Base-by-base conservation (phyloP, 2,113 vertebrate species). In the Artemisiospiza belli region DNA sequence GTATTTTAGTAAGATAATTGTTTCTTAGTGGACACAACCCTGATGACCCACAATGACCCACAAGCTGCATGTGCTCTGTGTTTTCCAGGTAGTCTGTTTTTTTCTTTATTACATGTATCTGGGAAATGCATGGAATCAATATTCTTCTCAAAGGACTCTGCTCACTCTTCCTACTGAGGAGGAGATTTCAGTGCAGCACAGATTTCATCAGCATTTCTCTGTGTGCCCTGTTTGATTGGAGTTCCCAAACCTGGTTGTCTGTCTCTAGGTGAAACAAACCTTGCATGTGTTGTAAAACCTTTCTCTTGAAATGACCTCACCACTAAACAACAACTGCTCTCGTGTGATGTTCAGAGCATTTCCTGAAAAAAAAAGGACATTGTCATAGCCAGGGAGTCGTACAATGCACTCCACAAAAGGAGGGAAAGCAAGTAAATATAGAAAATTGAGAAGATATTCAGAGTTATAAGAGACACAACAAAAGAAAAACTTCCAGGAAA, bases 401-500 rank as follows among this genome's bases (percentile, higher is more conserved):
- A 96, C 94, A 92, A 90, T 96, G 68, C 20, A 6, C 80, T 63
- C 63, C 37, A 80, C 85, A 93, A 81, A 96, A 92, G 69, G 67
- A 67, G 94, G 85, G 88, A 88, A 93, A 82, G 61, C 77, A 95
- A 86, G 51, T 81, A 95, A 96, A 93, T 90, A 88, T 91, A 93
- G 93, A 94, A 96, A 96, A 96, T 52, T 43, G 44, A 86, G 76
- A 47, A 92, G 90, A 93, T 92, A 88, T 64, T 95, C 72, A 77
- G 51, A 11, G 27, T 83, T 96, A 37, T 61, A 57, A 83, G 90
- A 86, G 87, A 96, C 70, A 95, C 85, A 79, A 94, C 87, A 1
- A 88, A 92, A 94, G 94, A 85, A 97, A 94, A 90, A 81, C 80
- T 72, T 90, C 68, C 91, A 92, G 96, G 94, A 97, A 95, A 64